Percentiles rank a stretch among this genome's conserved stretches.
Evolutionary conservation across 2,888 invertebrate genomes (phyloP).

Genomic region (Eledone cirrhosa): DNA sequence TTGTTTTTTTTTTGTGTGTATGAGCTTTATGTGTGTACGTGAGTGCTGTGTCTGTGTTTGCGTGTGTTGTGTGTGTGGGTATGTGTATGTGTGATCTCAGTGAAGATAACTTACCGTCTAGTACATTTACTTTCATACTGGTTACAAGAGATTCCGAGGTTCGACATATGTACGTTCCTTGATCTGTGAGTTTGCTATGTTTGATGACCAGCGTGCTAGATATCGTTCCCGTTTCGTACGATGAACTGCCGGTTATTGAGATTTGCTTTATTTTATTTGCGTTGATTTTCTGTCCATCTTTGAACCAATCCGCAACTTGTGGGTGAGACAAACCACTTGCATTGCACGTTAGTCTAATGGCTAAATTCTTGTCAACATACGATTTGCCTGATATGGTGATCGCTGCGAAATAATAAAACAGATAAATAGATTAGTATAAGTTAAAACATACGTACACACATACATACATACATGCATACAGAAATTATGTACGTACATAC

Average conservation of each 20-base stretch:
- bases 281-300: slow-evolving; percentile 28
- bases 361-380: slow-evolving; percentile 19
- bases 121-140: slow-evolving; percentile 26
- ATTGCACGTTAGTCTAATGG: slow-evolving; percentile 24
- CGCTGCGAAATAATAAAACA: neutral
- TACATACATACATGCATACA: too few relatives aligned
- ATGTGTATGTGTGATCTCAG: too few relatives aligned
- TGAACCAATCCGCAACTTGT: slow-evolving; percentile 27
- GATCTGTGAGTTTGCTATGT: slow-evolving; percentile 25
- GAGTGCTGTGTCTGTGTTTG: too few relatives aligned
- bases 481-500: too few relatives aligned
- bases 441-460: too few relatives aligned
- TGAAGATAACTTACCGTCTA: slow-evolving; percentile 26
- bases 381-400: slow-evolving; percentile 17
- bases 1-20: too few relatives aligned
- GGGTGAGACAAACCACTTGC: slow-evolving; percentile 25
- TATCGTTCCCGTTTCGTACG: slow-evolving; percentile 10
- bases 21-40: too few relatives aligned
- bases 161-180: slow-evolving; percentile 27
- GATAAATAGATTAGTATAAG: neutral
- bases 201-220: slow-evolving; percentile 15
- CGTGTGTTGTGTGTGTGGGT: too few relatives aligned
- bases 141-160: slow-evolving; percentile 24
- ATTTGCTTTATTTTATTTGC: slow-evolving; percentile 22
- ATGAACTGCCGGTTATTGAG: neutral